Base-by-base conservation (phyloP, 2,888 invertebrate genomes). In the Drosophila vallismaia region DNA sequence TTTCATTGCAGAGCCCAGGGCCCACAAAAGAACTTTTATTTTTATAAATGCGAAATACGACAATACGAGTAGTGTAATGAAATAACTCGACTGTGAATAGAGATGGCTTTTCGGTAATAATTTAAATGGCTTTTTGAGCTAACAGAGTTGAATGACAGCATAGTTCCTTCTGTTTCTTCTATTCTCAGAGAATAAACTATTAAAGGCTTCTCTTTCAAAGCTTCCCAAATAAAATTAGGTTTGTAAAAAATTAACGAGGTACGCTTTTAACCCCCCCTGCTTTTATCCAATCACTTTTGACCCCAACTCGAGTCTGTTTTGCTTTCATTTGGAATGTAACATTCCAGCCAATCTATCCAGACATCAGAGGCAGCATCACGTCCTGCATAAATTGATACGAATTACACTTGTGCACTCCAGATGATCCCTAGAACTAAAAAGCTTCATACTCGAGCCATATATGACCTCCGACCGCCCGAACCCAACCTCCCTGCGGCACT, bases 381-480 rank as follows among this genome's bases (percentile, higher is more conserved):
- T 79, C 54, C 40, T 63, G 57, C n/a, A 56, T 49, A 81, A 81
- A 75, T 80, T 60, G 69, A 72, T 70, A 74, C 72, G 56, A 80
- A 70, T 76, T 70, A 57, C 63, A 26, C 48, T 50, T 33, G 45
- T 55, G 52, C 56, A 51, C 64, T 66, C 66, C 57, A 53, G 57
- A 57, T 38, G 49, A 31, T 50, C 46, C 70, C 67, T 57, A 64
- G 38, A 58, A 67, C 56, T 46, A 44, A 53, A 28, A 50, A 19
- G 36, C 31, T 42, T 31, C 42, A 28, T 55, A 31, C 53, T 64
- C 28, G 66, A 42, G 38, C 40, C 45, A 46, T 14, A 38, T 8
- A 31, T 24, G 58, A n/a, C 29, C 45, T 12, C 38, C 0, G 28
- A 14, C 24, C 38, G 9, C 38, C 0, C 19, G 4, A 7, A 5